phyloP scores from a whole-genome alignment of 2,113 vertebrate genomes.

The Meles meles region DNA sequence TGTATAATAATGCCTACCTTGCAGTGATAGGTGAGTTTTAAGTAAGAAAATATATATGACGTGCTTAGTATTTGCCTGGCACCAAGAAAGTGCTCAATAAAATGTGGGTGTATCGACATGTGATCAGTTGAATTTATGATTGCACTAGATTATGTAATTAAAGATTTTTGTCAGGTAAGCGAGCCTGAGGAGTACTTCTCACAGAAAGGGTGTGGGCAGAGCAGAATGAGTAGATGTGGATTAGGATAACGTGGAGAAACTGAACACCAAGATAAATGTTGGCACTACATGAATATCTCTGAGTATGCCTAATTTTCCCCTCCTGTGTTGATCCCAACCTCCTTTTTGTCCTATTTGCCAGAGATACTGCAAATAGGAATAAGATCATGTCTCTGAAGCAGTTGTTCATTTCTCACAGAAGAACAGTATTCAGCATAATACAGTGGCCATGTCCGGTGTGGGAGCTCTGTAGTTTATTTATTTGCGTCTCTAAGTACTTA shows the following conservation, averaged over 20 bases:
- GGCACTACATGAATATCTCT: not conserved
- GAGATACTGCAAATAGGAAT: not conserved
- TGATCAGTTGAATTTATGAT: not conserved
- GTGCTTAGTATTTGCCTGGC: not conserved
- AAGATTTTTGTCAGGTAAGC: conserved; percentile 29
- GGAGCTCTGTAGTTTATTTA: conserved; percentile 6
- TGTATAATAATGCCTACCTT: not conserved
- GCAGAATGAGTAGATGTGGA: not conserved
- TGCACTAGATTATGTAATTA: not conserved
- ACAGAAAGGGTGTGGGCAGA: not conserved
- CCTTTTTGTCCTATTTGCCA: not conserved
- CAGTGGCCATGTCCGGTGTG: not conserved
- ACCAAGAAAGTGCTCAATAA: not conserved
- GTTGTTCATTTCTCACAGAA: not conserved
- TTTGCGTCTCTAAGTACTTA: conserved; percentile 31
- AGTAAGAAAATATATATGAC: not conserved
- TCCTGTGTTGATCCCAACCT: conserved; percentile 13
- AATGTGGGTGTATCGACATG: not conserved
- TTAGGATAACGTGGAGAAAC: not conserved
- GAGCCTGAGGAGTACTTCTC: not conserved
- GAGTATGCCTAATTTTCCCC: not conserved
- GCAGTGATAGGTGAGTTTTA: not conserved
- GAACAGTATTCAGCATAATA: conserved; percentile 9
- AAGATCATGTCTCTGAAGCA: conserved; percentile 7
- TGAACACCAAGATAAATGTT: not conserved